Conservation (phyloP, 2,888 invertebrate species). For the Amiota mariae region DNA sequence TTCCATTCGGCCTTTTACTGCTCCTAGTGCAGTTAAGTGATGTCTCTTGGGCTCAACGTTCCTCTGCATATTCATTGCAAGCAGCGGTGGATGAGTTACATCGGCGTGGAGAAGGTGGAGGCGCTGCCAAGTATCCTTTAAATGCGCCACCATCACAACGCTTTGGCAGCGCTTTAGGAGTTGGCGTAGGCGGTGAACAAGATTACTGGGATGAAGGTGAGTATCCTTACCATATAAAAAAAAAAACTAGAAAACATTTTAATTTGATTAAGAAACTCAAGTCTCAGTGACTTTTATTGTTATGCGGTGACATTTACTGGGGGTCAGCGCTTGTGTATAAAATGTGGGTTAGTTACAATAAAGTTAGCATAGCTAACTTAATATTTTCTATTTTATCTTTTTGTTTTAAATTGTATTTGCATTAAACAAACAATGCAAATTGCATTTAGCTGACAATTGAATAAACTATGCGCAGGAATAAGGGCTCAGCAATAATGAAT, state of each 20-base stretch:
- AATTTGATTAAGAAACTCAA: too few species aligned
- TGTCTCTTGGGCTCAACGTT: constrained; percentile 56
- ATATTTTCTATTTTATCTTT: too few species aligned
- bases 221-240: constrained; percentile 33
- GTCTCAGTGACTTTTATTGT: too few species aligned
- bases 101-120: constrained; percentile 61
- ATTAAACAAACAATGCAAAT: constrained; percentile 1
- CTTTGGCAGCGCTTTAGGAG: constrained; percentile 39
- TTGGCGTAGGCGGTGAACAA: constrained; percentile 50
- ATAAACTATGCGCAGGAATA: constrained; percentile 1
- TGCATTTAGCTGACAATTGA: constrained; percentile 39
- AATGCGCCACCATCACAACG: constrained; percentile 57
- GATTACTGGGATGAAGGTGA: constrained; percentile 73
- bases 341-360: too few species aligned
- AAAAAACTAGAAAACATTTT: too few species aligned
- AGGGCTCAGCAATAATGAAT: too few species aligned
- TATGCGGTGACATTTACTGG: neutral
- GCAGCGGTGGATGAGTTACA: constrained; percentile 73
- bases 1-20: constrained; percentile 30
- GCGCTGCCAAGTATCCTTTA: constrained; percentile 63
- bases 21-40: constrained; percentile 44
- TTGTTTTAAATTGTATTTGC: too few species aligned
- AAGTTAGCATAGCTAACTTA: too few species aligned
- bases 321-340: neutral
- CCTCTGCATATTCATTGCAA: constrained; percentile 68